Base-by-base conservation (phyloP, 2,797 vertebrate genomes). In the Rhinoraja longicauda region DNA sequence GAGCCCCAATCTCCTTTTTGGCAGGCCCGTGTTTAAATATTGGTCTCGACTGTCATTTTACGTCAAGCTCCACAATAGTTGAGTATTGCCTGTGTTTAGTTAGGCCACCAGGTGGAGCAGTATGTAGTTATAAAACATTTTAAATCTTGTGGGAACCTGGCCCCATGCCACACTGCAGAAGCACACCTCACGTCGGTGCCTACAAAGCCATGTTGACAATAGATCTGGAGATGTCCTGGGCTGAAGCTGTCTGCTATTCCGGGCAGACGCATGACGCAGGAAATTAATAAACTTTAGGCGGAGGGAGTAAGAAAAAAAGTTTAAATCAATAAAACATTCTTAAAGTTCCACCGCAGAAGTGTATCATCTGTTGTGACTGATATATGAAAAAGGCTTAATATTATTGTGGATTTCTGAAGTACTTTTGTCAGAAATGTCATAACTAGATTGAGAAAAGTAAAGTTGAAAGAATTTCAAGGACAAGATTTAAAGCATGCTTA, bases 101-200 rank as follows among this genome's bases (percentile, higher is more conserved):
- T 7, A 75, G 45, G 70, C 67, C 90, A 92, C 39, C 72, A 92
- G 90, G 92, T 75, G 90, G 90, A 75, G 67, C 90, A 92, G 26
- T 92, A 19, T 92, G 70, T 75, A 70, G 70, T 75, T 45, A 7
- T 8, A 12, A 24, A 26, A 53, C 39, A 73, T 72, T 73, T 39
- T 3, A 73, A 73, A 53, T 92, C 90, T 75, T 39, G 8, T 75
- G 45, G 67, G 13, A 75, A 64, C n/a, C 72, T 92, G 39, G 29
- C 64, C 70, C n/a, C n/a, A n/a, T n/a, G n/a, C n/a, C 72, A 75
- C 15, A 26, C 70, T 73, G 39, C 70, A 75, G 36, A 92, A n/a
- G 39, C 90, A 17, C 45, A 72, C 45, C 70, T 92, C 36, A n/a
- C 12, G 12, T 53, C 15, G 45, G 70, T 53, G 67, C 15, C 45